phyloP scores from a whole-genome alignment of 2,888 invertebrate genomes.

The Limnephilus lunatus region DNA sequence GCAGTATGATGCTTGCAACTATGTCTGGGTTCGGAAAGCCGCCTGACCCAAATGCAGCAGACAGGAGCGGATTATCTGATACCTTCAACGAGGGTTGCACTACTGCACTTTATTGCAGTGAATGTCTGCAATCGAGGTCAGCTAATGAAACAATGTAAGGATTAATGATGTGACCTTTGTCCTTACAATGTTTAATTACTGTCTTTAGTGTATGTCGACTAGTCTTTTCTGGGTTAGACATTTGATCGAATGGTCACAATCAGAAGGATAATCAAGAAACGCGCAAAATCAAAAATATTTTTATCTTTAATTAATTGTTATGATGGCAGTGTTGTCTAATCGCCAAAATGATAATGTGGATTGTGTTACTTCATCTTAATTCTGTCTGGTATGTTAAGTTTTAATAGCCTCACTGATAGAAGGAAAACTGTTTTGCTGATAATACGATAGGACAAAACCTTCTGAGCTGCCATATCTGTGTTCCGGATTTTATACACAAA shows the following conservation, averaged over 20 bases:
- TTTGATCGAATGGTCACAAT: not conserved
- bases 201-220: not conserved
- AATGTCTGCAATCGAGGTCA: not conserved
- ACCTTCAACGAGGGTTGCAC: not conserved
- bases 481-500: too few species aligned
- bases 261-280: not conserved
- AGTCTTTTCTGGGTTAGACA: not conserved
- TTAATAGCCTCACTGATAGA: too few species aligned
- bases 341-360: too few species aligned
- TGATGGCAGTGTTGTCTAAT: too few species aligned
- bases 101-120: not conserved
- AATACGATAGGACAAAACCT: too few species aligned
- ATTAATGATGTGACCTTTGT: not conserved
- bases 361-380: too few species aligned
- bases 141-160: not conserved
- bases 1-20: not conserved
- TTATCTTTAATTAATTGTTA: too few species aligned
- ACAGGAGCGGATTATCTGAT: not conserved
- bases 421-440: too few species aligned
- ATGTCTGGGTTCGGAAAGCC: not conserved
- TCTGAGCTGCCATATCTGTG: too few species aligned
- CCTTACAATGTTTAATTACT: not conserved
- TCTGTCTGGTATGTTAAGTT: too few species aligned
- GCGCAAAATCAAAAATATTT: not conserved
- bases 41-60: not conserved